Percentiles rank a stretch among this genome's conserved stretches.
Conservation (phyloP, 2,113 vertebrate species). For the Erinaceus europaeus region DNA sequence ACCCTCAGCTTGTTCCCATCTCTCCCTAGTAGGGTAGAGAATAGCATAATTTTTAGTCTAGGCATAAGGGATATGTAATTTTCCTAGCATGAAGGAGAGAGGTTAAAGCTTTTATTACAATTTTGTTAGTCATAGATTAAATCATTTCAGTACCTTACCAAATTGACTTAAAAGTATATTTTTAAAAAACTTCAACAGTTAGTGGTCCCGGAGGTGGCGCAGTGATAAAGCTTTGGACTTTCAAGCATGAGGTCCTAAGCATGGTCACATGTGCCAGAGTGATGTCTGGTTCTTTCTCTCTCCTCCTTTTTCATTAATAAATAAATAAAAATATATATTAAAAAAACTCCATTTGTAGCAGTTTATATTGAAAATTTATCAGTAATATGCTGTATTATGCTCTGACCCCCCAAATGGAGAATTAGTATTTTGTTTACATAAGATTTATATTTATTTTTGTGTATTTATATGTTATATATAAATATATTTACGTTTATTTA, state of each 20-base stretch:
- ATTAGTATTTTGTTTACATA: slow-evolving; percentile 21
- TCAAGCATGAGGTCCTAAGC: too few relatives aligned
- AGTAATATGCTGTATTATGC: not conserved
- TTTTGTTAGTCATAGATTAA: not conserved
- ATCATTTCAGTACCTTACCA: not conserved
- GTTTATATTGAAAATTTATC: not conserved
- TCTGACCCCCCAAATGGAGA: not conserved
- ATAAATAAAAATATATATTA: not conserved
- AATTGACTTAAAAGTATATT: slow-evolving; percentile 3
- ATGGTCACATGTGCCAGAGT: too few relatives aligned
- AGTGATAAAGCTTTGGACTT: too few relatives aligned
- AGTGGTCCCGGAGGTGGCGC: too few relatives aligned
- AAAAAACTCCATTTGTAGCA: not conserved
- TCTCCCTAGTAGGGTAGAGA: not conserved
- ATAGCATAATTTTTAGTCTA: not conserved
- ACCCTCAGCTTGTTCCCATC: too few relatives aligned
- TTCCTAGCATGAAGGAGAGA: not conserved
- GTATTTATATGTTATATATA: too few relatives aligned
- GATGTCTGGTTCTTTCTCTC: too few relatives aligned
- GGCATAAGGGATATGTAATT: not conserved
- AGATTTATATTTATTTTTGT: not conserved
- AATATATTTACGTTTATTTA: too few relatives aligned
- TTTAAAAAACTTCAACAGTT: too few relatives aligned
- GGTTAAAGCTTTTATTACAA: not conserved
- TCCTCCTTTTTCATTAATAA: too few relatives aligned